A percentile compares a stretch with the other conserved stretches of the same genome.
Conservation (phyloP, 23 tunicate genomes). For the Clavelina lepadiformis region DNA sequence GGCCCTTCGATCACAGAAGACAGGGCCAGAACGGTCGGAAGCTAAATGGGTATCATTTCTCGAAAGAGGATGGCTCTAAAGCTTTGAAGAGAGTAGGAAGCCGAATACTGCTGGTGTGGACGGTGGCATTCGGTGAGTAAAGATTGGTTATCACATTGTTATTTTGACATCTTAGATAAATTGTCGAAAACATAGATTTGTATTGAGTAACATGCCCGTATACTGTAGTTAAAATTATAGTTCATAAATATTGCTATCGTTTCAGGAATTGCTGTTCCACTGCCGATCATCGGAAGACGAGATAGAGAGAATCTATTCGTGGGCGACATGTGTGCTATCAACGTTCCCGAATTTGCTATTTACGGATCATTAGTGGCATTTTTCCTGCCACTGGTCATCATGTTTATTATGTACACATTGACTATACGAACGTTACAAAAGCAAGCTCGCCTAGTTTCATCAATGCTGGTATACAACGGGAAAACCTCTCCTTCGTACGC, state of each 20-base stretch:
- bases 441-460: constrained; percentile 49
- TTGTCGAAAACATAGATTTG: no score
- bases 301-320: constrained; percentile 45
- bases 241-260: no score
- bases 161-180: no score
- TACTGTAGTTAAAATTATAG: no score
- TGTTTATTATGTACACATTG: constrained; percentile 72
- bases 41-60: neutral
- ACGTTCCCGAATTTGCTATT: constrained; percentile 64
- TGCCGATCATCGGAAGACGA: constrained; percentile 57
- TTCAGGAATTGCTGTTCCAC: constrained; percentile 67
- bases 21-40: neutral
- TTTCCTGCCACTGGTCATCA: constrained; percentile 70
- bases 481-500: constrained; percentile 3
- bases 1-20: constrained; percentile 39
- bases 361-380: constrained; percentile 85
- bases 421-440: constrained; percentile 63
- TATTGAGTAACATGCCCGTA: no score
- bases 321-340: constrained; percentile 61
- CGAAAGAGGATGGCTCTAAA: neutral
- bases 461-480: constrained; percentile 47
- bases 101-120: constrained; percentile 45
- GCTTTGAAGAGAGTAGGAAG: neutral
- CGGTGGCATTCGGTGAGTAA: constrained; percentile 31
- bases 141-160: no score